Conservation (phyloP, 2,113 vertebrate genomes). For the Chaetodon trifascialis region DNA sequence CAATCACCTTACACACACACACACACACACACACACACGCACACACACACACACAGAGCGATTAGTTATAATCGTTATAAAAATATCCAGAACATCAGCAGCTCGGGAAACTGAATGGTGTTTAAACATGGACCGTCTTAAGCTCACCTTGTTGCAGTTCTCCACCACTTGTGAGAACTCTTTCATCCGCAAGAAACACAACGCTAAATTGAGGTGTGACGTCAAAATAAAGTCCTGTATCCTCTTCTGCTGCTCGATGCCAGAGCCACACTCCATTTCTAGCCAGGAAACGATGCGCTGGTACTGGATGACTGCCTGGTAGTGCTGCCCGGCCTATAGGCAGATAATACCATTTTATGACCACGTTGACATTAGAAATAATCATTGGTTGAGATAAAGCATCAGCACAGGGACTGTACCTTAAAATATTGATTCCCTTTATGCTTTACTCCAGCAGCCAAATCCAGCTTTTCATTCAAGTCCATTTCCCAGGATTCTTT, state of each 20-base stretch:
- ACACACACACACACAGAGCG: not conserved
- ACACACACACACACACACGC: slow-evolving; percentile 8
- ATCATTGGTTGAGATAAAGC: not conserved
- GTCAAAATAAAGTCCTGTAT: slow-evolving; percentile 88
- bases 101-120: not conserved
- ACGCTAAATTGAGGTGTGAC: slow-evolving; percentile 93
- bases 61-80: not conserved
- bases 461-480: slow-evolving; percentile 92
- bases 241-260: slow-evolving; percentile 86
- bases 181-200: slow-evolving; percentile 92
- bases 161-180: slow-evolving; percentile 91
- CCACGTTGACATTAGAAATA: not conserved
- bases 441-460: slow-evolving; percentile 88
- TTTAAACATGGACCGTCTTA: not conserved
- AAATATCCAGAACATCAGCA: not conserved
- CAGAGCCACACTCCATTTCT: slow-evolving; percentile 91
- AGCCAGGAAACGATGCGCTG: slow-evolving; percentile 93
- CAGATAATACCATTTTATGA: slow-evolving; percentile 18
- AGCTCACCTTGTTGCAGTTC: slow-evolving; percentile 93
- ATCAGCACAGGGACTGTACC: slow-evolving; percentile 69
- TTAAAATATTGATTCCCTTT: slow-evolving; percentile 97
- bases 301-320: slow-evolving; percentile 93
- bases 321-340: slow-evolving; percentile 87
- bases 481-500: slow-evolving; percentile 99
- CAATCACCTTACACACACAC: slow-evolving; percentile 86